Conservation (phyloP, 2,888 invertebrate genomes). For the Mechanitis mazaeus region DNA sequence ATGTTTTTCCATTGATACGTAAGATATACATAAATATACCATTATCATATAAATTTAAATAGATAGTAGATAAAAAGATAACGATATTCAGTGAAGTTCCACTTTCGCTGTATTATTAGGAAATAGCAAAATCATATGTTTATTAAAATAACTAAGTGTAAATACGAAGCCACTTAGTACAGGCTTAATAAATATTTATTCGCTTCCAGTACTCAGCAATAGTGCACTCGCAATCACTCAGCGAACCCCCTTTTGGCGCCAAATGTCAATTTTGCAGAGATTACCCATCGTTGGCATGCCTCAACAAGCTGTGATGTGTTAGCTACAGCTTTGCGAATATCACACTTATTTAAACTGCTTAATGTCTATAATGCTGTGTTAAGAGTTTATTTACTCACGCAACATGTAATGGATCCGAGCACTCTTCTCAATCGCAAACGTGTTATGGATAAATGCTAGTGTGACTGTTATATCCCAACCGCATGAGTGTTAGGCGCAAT, state of each 20-base stretch:
- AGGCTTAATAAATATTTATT: slow-evolving; percentile 58
- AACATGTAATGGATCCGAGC: slow-evolving; percentile 62
- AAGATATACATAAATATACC: neutral
- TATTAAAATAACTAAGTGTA: slow-evolving; percentile 24
- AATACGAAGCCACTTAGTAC: slow-evolving; percentile 45
- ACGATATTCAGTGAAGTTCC: neutral
- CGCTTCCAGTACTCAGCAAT: slow-evolving; percentile 50
- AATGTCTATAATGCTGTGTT: slow-evolving; percentile 48
- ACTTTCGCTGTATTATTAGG: slow-evolving; percentile 7
- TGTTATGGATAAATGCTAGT: slow-evolving; percentile 66
- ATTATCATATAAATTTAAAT: neutral
- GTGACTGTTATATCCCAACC: slow-evolving; percentile 53
- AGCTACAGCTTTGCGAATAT: slow-evolving; percentile 30
- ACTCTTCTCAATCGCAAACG: slow-evolving; percentile 68
- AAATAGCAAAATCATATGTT: slow-evolving; percentile 11
- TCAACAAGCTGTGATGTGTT: slow-evolving; percentile 42
- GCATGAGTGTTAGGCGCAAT: slow-evolving; percentile 24
- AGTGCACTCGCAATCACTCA: slow-evolving; percentile 53
- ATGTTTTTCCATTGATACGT: neutral
- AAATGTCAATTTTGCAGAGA: slow-evolving; percentile 66
- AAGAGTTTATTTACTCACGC: slow-evolving; percentile 54
- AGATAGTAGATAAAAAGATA: neutral
- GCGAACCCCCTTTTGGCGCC: slow-evolving; percentile 58
- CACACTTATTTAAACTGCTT: slow-evolving; percentile 38
- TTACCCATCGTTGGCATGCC: slow-evolving; percentile 50